These are phyloP conservation scores for Lochmaea crataegi DNA, from an alignment of 2,888 invertebrate genomes.

Conservation along the genomic window DNA sequence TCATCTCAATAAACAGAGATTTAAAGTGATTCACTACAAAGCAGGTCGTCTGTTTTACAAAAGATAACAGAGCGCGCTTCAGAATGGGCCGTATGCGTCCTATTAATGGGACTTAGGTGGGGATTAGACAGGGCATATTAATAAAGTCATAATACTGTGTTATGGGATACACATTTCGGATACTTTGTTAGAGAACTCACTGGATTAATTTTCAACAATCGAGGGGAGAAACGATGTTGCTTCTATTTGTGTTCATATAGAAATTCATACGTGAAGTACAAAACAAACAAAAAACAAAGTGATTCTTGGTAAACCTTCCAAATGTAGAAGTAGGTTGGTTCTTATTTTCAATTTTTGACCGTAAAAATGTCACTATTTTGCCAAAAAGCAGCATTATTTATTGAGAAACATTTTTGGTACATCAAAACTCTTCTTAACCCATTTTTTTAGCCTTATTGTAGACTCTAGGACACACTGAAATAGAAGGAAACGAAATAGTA, in stretches of 20 bases:
- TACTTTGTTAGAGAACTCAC: constrained; percentile 42
- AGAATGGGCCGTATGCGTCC: constrained; percentile 60
- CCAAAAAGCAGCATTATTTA: too few relatives aligned
- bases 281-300: too few relatives aligned
- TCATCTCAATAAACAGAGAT: constrained; percentile 65
- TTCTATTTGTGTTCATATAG: not conserved
- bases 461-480: too few relatives aligned
- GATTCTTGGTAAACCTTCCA: too few relatives aligned
- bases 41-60: constrained; percentile 67
- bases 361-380: too few relatives aligned
- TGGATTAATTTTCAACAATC: constrained; percentile 44
- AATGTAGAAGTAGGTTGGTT: too few relatives aligned
- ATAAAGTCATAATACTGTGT: constrained; percentile 64
- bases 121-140: constrained; percentile 63
- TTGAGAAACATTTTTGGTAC: too few relatives aligned
- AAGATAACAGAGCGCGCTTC: constrained; percentile 64
- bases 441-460: too few relatives aligned
- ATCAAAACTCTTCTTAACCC: too few relatives aligned
- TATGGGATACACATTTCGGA: constrained; percentile 50
- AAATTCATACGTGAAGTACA: not conserved
- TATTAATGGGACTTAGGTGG: constrained; percentile 58
- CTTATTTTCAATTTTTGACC: too few relatives aligned
- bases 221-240: constrained; percentile 12
- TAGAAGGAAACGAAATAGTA: too few relatives aligned
- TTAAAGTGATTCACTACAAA: constrained; percentile 64